Conservation (phyloP, 2,113 vertebrate species). For the Oreochromis aureus region DNA sequence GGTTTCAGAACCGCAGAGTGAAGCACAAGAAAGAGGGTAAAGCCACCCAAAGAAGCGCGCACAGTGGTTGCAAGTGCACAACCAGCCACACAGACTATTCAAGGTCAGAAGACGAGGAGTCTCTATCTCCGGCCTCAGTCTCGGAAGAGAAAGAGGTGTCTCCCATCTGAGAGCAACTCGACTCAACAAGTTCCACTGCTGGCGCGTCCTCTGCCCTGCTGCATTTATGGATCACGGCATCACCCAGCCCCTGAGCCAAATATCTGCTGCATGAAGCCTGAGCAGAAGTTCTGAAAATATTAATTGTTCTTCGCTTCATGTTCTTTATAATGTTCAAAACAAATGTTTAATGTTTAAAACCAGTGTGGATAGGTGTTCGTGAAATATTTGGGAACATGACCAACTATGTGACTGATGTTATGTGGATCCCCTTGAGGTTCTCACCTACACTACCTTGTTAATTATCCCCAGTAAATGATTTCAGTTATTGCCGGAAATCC, state of each 20-base stretch:
- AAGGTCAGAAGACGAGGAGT: slow-evolving; percentile 93
- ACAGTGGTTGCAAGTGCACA: slow-evolving; percentile 87
- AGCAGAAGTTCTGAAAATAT: background rate
- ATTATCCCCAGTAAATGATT: background rate
- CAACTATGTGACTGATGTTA: background rate
- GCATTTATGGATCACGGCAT: background rate
- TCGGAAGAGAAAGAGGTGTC: slow-evolving; percentile 90
- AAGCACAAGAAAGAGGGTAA: slow-evolving; percentile 99
- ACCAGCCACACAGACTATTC: slow-evolving; percentile 82
- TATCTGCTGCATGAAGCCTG: slow-evolving; percentile 29
- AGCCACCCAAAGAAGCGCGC: slow-evolving; percentile 82
- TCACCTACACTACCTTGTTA: background rate
- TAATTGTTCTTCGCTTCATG: background rate
- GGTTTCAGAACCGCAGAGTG: slow-evolving; percentile 97
- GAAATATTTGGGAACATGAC: background rate
- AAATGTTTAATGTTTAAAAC: background rate
- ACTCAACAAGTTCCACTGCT: background rate
- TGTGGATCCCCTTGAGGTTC: background rate
- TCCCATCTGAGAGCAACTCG: slow-evolving; percentile 66
- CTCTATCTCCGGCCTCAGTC: slow-evolving; percentile 86
- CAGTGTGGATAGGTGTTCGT: slow-evolving; percentile 22
- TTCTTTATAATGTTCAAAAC: background rate
- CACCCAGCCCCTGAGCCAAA: background rate
- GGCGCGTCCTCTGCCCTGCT: slow-evolving; percentile 46
- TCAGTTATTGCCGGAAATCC: background rate